These are phyloP conservation scores for Chelonus formosanus DNA, from an alignment of 2,888 invertebrate genomes.

Conservation along the genomic window DNA sequence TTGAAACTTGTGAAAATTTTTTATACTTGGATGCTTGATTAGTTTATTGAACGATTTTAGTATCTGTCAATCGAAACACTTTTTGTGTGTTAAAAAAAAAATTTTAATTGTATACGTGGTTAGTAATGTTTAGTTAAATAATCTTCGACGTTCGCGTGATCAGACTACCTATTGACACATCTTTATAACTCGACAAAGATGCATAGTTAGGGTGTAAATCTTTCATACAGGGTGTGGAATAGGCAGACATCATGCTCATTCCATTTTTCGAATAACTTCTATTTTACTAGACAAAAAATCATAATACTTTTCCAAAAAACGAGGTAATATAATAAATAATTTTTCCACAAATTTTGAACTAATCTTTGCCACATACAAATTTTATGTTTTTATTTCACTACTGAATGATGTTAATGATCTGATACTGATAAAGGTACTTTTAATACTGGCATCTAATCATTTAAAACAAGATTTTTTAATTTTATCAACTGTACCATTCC, in stretches of 20 bases:
- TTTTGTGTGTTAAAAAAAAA: not conserved
- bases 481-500: conserved; percentile 38
- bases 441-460: too few species aligned
- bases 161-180: not conserved
- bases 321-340: too few species aligned
- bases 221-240: not conserved
- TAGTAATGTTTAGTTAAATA: not conserved
- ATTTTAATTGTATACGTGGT: not conserved
- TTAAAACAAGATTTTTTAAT: not conserved
- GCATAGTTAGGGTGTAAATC: not conserved
- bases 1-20: not conserved
- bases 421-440: too few species aligned
- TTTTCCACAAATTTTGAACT: too few species aligned
- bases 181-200: not conserved
- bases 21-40: not conserved
- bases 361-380: too few species aligned
- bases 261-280: conserved; percentile 28
- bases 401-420: too few species aligned
- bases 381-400: too few species aligned
- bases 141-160: not conserved
- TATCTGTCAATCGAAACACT: not conserved
- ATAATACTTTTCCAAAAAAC: conserved; percentile 9
- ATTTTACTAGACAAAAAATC: not conserved
- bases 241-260: conserved; percentile 36
- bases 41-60: too few species aligned